Conservation (phyloP, 2,888 invertebrate genomes). For the Salticus scenicus region DNA sequence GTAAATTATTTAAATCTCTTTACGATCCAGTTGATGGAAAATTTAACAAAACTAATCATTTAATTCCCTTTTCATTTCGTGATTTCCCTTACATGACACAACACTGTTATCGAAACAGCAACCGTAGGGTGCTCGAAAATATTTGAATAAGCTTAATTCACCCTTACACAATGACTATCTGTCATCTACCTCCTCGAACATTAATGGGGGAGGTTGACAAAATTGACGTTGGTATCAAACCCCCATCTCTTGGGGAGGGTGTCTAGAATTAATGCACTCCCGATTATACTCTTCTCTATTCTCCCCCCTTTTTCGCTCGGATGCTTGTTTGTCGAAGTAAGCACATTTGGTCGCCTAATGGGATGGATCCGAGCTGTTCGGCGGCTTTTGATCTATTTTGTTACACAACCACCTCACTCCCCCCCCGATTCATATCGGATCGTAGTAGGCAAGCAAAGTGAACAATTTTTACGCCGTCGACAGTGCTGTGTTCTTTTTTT, state of each 20-base stretch:
- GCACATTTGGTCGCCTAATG: constrained; percentile 60
- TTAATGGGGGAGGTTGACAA: constrained; percentile 6
- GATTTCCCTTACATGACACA: too few species aligned
- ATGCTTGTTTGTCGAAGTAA: constrained; percentile 53
- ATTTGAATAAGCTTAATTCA: neutral
- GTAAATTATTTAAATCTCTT: too few species aligned
- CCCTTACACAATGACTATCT: constrained; percentile 1
- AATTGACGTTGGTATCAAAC: neutral
- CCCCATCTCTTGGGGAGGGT: neutral
- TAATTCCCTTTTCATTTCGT: too few species aligned
- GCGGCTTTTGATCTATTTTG: constrained; percentile 66
- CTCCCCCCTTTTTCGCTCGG: constrained; percentile 45
- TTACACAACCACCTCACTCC: neutral
- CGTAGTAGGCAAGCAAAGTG: neutral
- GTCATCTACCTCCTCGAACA: constrained; percentile 19
- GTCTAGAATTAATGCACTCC: constrained; percentile 61
- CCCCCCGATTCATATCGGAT: neutral
- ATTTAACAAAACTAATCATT: too few species aligned
- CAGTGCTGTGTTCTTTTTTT: too few species aligned
- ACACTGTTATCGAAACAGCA: neutral
- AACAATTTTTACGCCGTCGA: neutral
- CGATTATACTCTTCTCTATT: constrained; percentile 39
- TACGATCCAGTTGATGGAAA: too few species aligned
- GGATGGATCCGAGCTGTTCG: constrained; percentile 52
- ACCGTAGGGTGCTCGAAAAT: neutral